Conservation (phyloP, 2,113 vertebrate species). For the Caloenas nicobarica region DNA sequence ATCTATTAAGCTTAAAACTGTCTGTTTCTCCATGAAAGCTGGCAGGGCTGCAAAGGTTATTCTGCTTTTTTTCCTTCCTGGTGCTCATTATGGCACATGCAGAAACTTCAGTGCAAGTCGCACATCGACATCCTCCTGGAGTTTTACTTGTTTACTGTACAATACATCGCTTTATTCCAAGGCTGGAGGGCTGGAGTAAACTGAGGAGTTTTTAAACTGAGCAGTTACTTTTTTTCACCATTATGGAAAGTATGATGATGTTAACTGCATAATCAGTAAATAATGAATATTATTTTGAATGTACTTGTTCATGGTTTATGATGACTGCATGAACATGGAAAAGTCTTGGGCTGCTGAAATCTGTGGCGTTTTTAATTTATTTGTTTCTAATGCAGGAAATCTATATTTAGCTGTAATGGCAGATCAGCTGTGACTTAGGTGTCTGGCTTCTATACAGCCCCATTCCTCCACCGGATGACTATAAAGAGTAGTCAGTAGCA, state of each 20-base stretch:
- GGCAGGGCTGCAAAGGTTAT: neutral
- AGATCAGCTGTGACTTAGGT: constrained; percentile 34
- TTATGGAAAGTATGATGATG: neutral
- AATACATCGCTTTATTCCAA: neutral
- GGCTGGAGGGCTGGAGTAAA: neutral
- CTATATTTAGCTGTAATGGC: constrained; percentile 21
- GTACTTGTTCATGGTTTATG: neutral
- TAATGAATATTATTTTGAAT: neutral
- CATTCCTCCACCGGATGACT: neutral
- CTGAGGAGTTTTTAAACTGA: neutral
- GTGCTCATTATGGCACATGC: neutral
- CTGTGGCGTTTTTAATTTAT: neutral
- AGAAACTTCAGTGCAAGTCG: neutral
- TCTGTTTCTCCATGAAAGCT: neutral
- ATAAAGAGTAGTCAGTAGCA: neutral
- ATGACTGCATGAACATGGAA: neutral
- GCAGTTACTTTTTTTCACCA: neutral
- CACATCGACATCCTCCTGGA: neutral
- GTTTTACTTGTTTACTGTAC: neutral
- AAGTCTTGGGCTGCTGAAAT: neutral
- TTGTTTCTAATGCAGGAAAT: neutral
- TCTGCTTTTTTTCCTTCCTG: neutral
- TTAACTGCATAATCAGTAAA: neutral
- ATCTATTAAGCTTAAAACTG: neutral
- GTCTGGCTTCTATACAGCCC: neutral